Base-by-base conservation (phyloP, 1,140 invertebrate genomes). In the Matsumurasca onukii region DNA sequence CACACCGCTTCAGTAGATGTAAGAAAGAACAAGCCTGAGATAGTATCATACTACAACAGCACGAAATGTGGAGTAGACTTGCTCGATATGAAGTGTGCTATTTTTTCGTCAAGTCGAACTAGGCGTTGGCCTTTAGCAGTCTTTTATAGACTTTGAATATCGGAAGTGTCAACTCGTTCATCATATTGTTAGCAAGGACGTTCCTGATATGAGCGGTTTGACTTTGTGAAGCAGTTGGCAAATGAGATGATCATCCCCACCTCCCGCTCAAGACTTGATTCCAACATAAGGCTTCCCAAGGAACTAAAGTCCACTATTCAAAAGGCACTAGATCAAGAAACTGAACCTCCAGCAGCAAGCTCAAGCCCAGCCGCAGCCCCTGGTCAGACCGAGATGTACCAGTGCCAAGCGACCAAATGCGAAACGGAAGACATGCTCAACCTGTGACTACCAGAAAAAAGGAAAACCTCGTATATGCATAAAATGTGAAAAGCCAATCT, bases 121-220 rank as follows among this genome's bases (percentile, higher is more conserved):
- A n/a, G n/a, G n/a, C n/a, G n/a, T n/a, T 77, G 76, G 75, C 76
- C 77, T 24, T 59, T 75, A 48, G 71, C 73, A 2, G 68, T 77
- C 12, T 77, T 76, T 67, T 78, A 68, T 63, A 45, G 34, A 49
- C 20, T 3, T 22, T 66, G n/a, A 66, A 57, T 20, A 65, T 78
- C 27, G 22, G 76, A 68, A 72, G 75, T 49, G 52, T 66, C 30
- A 51, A 71, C 27, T 34, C 45, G 13, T 66, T 68, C 55, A 75
- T 75, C 61, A 31, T 73, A 45, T 75, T 72, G 70, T 75, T 64
- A 72, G 55, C 2, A 29, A 52, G 25, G 52, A 49, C 17, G 29
- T 73, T 27, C 45, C 64, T 30, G 30, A n/a, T n/a, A n/a, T n/a
- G n/a, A n/a, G n/a, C n/a, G n/a, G n/a, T n/a, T n/a, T n/a, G n/a